Percentiles rank a stretch among this genome's conserved stretches.
Conservation (phyloP, 1,140 invertebrate species). For the Limonius californicus region DNA sequence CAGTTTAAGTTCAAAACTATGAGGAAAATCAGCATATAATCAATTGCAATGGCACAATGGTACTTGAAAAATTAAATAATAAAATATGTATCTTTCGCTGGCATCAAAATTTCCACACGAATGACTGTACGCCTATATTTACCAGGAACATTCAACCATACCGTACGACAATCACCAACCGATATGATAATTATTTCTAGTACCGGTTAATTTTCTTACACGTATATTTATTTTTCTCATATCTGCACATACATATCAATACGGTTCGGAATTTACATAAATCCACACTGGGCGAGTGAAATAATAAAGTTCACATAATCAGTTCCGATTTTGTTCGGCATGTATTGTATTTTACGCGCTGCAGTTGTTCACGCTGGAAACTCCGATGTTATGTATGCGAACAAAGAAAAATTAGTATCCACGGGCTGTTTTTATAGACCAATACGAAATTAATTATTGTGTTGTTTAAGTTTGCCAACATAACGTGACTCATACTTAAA, state of each 20-base stretch:
- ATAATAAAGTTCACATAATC: too few species aligned
- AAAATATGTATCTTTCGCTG: conserved; percentile 16
- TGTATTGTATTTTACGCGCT: too few species aligned
- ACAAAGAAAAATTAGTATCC: too few species aligned
- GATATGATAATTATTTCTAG: conserved; percentile 16
- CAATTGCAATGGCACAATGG: neutral
- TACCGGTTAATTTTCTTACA: conserved; percentile 14
- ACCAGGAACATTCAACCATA: conserved; percentile 10
- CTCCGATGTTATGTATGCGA: too few species aligned
- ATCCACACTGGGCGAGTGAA: too few species aligned
- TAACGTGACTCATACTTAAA: too few species aligned
- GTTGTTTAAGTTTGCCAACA: too few species aligned
- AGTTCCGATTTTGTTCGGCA: too few species aligned
- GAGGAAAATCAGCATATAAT: neutral
- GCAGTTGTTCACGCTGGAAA: too few species aligned
- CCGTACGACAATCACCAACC: conserved; percentile 7
- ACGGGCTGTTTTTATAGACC: too few species aligned
- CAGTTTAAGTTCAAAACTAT: neutral
- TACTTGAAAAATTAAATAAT: neutral
- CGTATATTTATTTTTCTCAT: neutral
- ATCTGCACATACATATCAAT: neutral
- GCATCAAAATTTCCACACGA: conserved; percentile 17
- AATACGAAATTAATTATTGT: too few species aligned
- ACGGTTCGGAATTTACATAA: too few species aligned
- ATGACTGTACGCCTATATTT: conserved; percentile 3